These are phyloP conservation scores for human (Homo sapiens) DNA, from an alignment of 2,113 vertebrate genomes.

Conservation along the genomic window DNA sequence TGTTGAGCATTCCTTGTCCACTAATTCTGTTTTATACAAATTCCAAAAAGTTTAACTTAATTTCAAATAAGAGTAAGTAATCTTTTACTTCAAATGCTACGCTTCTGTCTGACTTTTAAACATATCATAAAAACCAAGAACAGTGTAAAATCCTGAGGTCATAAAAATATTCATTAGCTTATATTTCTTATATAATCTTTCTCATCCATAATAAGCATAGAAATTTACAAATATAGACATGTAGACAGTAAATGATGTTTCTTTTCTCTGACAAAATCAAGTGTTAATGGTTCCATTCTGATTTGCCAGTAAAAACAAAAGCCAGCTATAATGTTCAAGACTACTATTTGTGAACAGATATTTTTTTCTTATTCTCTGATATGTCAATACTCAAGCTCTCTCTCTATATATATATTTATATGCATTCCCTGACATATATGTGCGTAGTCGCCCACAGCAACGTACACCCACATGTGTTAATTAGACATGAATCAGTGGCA, in stretches of 20 bases:
- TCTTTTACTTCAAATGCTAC: neutral
- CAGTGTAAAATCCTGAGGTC: neutral
- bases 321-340: constrained; percentile 6
- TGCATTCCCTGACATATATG: neutral
- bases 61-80: constrained; percentile 3
- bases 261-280: neutral
- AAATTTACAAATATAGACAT: constrained; percentile 42
- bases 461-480: neutral
- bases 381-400: neutral
- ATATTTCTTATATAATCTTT: constrained; percentile 32
- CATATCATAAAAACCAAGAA: neutral
- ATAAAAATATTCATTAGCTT: constrained; percentile 22
- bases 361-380: neutral
- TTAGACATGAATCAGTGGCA: constrained; percentile 49
- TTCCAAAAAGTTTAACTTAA: neutral
- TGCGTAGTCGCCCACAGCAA: neutral
- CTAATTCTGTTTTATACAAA: neutral
- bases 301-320: constrained; percentile 47
- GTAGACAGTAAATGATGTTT: constrained; percentile 13
- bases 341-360: constrained; percentile 38
- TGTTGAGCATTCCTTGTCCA: neutral
- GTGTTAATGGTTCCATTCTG: neutral
- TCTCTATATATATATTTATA: constrained; percentile 2
- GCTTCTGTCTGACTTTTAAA: neutral
- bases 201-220: neutral